These are phyloP conservation scores for Craterocephalus amniculus DNA, from an alignment of 2,797 vertebrate genomes.

Conservation along the genomic window DNA sequence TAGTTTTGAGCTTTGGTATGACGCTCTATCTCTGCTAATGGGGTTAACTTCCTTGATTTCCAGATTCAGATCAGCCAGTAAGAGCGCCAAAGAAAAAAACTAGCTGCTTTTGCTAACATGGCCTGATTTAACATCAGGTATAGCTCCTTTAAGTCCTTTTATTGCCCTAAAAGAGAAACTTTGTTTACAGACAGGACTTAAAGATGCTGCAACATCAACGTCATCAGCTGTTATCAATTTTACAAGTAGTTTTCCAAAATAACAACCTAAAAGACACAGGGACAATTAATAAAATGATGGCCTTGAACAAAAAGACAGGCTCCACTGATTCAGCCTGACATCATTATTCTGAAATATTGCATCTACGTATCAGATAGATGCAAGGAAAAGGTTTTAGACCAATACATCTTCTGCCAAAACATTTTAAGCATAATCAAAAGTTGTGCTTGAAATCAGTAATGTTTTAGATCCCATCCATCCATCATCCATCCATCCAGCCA, in stretches of 20 bases:
- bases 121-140: too few relatives aligned
- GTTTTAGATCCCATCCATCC: neutral
- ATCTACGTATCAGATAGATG: neutral
- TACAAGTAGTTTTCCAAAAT: slow-evolving; percentile 6
- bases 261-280: slow-evolving; percentile 13
- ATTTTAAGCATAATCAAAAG: neutral
- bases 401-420: neutral
- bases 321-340: slow-evolving; percentile 37
- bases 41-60: too few relatives aligned
- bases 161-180: too few relatives aligned
- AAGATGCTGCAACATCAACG: too few relatives aligned
- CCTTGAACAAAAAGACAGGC: slow-evolving; percentile 17
- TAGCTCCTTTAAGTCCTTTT: too few relatives aligned
- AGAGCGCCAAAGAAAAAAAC: too few relatives aligned
- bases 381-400: neutral
- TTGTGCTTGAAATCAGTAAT: neutral
- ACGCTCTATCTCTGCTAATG: too few relatives aligned
- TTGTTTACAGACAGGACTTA: too few relatives aligned
- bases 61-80: too few relatives aligned
- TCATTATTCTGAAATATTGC: neutral
- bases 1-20: too few relatives aligned
- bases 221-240: slow-evolving; percentile 35
- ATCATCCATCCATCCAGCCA: too few relatives aligned
- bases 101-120: too few relatives aligned
- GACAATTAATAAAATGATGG: slow-evolving; percentile 16